Conservation (phyloP, 2,113 vertebrate genomes). For the Tympanuchus pallidicinctus region DNA sequence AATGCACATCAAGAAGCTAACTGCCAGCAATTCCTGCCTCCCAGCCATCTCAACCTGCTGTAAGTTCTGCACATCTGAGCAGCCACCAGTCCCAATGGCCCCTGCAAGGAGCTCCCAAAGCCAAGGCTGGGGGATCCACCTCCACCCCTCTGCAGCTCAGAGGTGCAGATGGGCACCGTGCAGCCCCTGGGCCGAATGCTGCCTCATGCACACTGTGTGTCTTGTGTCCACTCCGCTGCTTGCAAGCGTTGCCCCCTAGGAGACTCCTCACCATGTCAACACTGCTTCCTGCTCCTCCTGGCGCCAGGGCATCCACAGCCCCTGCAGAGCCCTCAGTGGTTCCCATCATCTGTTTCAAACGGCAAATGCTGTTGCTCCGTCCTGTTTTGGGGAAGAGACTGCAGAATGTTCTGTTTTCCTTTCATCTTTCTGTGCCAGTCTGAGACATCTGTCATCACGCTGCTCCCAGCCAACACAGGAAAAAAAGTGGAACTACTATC, state of each 20-base stretch:
- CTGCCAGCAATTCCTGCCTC: not conserved
- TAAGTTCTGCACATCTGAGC: accelerated
- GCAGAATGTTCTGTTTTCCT: not conserved
- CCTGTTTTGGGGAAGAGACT: not conserved
- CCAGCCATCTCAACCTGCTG: not conserved
- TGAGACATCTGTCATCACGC: not conserved
- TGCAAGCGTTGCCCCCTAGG: not conserved
- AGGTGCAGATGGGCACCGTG: accelerated
- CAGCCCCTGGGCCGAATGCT: not conserved
- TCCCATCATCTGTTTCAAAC: not conserved
- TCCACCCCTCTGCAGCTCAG: accelerated
- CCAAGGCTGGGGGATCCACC: accelerated
- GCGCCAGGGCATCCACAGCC: not conserved
- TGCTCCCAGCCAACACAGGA: not conserved
- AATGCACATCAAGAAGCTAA: not conserved
- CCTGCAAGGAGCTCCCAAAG: accelerated
- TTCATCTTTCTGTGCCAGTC: not conserved
- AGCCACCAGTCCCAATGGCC: not conserved
- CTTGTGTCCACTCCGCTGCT: not conserved
- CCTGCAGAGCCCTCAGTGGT: accelerated
- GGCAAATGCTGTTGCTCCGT: not conserved
- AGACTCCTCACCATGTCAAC: not conserved
- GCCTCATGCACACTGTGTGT: not conserved
- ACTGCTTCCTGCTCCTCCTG: accelerated
- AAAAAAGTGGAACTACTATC: not conserved